phyloP scores from a whole-genome alignment of 2,113 vertebrate species.

The Sylvietta virens region DNA sequence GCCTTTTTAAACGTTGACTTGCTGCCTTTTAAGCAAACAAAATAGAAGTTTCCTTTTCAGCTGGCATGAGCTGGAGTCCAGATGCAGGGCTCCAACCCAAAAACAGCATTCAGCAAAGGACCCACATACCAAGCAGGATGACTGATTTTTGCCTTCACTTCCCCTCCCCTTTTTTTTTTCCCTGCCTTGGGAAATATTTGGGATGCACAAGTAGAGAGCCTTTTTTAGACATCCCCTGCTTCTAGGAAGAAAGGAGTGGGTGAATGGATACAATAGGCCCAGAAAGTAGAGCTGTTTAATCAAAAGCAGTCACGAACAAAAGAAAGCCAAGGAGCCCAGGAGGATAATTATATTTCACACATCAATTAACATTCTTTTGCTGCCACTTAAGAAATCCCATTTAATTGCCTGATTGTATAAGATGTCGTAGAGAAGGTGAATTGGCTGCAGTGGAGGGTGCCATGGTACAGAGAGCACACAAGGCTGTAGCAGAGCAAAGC shows the following conservation, averaged over 20 bases:
- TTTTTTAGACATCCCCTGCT: conserved; percentile 18
- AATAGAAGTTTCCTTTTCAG: conserved; percentile 61
- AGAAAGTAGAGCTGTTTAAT: conserved; percentile 49
- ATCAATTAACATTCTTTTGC: conserved; percentile 62
- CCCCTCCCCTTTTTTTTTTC: neutral
- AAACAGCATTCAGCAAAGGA: conserved; percentile 61
- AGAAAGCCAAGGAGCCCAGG: conserved; percentile 47
- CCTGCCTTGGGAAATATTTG: conserved; percentile 50
- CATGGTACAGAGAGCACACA: neutral
- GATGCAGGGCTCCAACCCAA: conserved; percentile 65
- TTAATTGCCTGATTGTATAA: conserved; percentile 42
- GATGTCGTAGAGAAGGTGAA: conserved; percentile 12
- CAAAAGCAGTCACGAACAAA: conserved; percentile 57
- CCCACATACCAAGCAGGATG: conserved; percentile 54
- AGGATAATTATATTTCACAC: conserved; percentile 63
- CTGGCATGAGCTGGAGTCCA: conserved; percentile 61
- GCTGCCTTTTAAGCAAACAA: conserved; percentile 68
- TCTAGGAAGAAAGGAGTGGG: conserved; percentile 27
- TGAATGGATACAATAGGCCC: conserved; percentile 22
- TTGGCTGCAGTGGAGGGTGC: neutral
- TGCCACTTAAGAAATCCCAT: conserved; percentile 53
- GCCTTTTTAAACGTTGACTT: conserved; percentile 51
- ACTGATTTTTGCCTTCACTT: conserved; percentile 53
- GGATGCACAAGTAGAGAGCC: conserved; percentile 20
- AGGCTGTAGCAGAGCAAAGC: neutral